These are phyloP conservation scores for Atherinosoma microstoma DNA, from an alignment of 2,797 vertebrate genomes.

Conservation along the genomic window DNA sequence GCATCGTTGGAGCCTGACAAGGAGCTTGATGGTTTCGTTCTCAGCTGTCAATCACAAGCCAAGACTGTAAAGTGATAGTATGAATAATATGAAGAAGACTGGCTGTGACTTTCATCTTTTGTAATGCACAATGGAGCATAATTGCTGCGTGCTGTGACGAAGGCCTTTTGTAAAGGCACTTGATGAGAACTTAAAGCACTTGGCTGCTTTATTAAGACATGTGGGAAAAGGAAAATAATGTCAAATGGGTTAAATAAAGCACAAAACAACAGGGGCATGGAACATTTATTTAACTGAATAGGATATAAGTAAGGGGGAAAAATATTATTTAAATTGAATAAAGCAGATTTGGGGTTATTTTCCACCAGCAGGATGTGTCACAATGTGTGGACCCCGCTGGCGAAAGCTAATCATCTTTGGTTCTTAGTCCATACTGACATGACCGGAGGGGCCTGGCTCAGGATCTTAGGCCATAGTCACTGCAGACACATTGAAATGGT, in stretches of 20 bases:
- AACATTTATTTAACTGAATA: background rate
- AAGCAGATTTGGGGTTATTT: slow-evolving; percentile 9
- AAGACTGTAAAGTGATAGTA: slow-evolving; percentile 42
- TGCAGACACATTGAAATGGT: slow-evolving; percentile 28
- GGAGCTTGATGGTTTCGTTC: slow-evolving; percentile 49
- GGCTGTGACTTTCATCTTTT: slow-evolving; percentile 12
- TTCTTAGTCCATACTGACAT: slow-evolving; percentile 33
- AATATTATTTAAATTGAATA: slow-evolving; percentile 25
- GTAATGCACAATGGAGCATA: slow-evolving; percentile 2
- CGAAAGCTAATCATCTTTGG: slow-evolving; percentile 51
- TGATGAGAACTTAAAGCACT: slow-evolving; percentile 4
- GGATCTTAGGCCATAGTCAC: slow-evolving; percentile 17
- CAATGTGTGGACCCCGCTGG: slow-evolving; percentile 17
- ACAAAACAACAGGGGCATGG: background rate
- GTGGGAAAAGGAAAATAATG: background rate
- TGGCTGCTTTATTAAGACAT: background rate
- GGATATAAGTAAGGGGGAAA: background rate
- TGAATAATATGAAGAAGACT: slow-evolving; percentile 17
- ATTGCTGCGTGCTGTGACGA: slow-evolving; percentile 6
- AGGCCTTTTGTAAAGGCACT: slow-evolving; percentile 3
- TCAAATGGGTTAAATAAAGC: background rate
- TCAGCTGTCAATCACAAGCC: slow-evolving; percentile 71
- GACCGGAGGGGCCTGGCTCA: slow-evolving; percentile 29
- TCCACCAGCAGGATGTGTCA: slow-evolving; percentile 37
- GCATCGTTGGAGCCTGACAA: slow-evolving; percentile 63